A percentile compares a stretch with the other conserved stretches of the same genome.
These are phyloP conservation scores for Lethrus apterus DNA, from an alignment of 1,140 invertebrate species.

Conservation along the genomic window DNA sequence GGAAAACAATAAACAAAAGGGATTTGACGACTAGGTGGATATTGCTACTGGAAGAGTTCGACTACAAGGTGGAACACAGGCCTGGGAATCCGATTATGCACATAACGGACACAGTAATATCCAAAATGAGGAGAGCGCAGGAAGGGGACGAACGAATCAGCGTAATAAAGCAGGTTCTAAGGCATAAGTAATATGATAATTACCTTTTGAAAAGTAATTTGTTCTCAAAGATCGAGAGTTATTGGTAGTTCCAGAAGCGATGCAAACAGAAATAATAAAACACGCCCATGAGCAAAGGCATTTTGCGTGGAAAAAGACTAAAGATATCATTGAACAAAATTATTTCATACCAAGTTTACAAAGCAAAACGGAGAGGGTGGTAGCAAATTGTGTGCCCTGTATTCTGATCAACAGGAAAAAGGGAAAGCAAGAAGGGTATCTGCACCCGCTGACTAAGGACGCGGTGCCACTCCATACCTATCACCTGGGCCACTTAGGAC, in stretches of 20 bases:
- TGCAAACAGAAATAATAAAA: conserved; percentile 24
- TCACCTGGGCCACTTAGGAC: conserved; percentile 33
- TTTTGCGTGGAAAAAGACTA: conserved; percentile 15
- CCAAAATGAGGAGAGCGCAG: conserved; percentile 31
- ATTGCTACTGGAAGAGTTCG: conserved; percentile 28
- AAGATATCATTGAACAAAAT: conserved; percentile 16
- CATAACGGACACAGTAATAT: conserved; percentile 11
- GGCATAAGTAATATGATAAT: conserved; percentile 15
- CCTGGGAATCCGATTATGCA: conserved; percentile 25
- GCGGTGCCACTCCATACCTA: conserved; percentile 28
- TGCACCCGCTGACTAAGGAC: conserved; percentile 30
- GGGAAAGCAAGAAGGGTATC: conserved; percentile 23
- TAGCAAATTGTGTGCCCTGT: conserved; percentile 33
- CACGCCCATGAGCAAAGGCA: conserved; percentile 16
- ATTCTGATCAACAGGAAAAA: conserved; percentile 27
- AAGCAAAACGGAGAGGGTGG: conserved; percentile 24
- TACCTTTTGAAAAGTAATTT: conserved; percentile 2
- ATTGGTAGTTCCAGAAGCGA: conserved; percentile 18
- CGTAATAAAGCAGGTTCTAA: conserved; percentile 23
- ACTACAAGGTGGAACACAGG: conserved; percentile 29
- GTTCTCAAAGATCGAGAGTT: conserved; percentile 8
- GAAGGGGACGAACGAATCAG: conserved; percentile 21
- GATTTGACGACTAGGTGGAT: conserved; percentile 29
- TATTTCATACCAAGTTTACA: conserved; percentile 24
- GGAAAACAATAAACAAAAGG: conserved; percentile 36